A percentile compares a stretch with the other conserved stretches of the same genome.
These are phyloP conservation scores for Ambastaia sidthimunki DNA, from an alignment of 2,797 vertebrate genomes.

Conservation along the genomic window DNA sequence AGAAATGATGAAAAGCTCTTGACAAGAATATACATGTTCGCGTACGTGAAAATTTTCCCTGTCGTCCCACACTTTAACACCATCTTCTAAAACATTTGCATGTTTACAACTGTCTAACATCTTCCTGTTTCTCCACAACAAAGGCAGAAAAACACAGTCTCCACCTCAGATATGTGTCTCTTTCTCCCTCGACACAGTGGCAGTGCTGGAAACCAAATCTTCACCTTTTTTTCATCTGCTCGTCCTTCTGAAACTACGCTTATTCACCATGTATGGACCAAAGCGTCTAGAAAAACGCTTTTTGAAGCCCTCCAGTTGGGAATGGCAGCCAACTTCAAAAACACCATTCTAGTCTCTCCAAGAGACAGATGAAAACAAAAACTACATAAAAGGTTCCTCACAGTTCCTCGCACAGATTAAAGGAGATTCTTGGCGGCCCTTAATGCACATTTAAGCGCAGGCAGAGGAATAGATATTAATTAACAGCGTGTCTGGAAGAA, in stretches of 20 bases:
- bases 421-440: slow-evolving; percentile 61
- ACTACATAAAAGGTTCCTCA: slow-evolving; percentile 57
- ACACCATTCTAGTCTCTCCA: slow-evolving; percentile 47
- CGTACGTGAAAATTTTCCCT: slow-evolving; percentile 14
- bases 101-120: slow-evolving; percentile 44
- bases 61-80: slow-evolving; percentile 4
- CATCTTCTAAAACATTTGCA: slow-evolving; percentile 28
- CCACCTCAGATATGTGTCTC: slow-evolving; percentile 29
- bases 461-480: slow-evolving; percentile 63
- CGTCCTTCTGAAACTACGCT: slow-evolving; percentile 26
- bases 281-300: slow-evolving; percentile 47
- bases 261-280: slow-evolving; percentile 36
- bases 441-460: slow-evolving; percentile 59
- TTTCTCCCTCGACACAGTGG: background rate
- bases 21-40: background rate
- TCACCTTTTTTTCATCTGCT: slow-evolving; percentile 49
- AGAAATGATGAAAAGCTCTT: slow-evolving; percentile 18
- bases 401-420: slow-evolving; percentile 61
- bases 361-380: slow-evolving; percentile 45
- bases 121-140: slow-evolving; percentile 41
- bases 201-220: slow-evolving; percentile 50
- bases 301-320: slow-evolving; percentile 55
- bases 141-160: slow-evolving; percentile 27
- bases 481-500: slow-evolving; percentile 55
- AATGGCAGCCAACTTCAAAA: slow-evolving; percentile 56